Evolutionary conservation across 2,888 invertebrate genomes (phyloP).

Genomic region (Meghimatium bilineatum): DNA sequence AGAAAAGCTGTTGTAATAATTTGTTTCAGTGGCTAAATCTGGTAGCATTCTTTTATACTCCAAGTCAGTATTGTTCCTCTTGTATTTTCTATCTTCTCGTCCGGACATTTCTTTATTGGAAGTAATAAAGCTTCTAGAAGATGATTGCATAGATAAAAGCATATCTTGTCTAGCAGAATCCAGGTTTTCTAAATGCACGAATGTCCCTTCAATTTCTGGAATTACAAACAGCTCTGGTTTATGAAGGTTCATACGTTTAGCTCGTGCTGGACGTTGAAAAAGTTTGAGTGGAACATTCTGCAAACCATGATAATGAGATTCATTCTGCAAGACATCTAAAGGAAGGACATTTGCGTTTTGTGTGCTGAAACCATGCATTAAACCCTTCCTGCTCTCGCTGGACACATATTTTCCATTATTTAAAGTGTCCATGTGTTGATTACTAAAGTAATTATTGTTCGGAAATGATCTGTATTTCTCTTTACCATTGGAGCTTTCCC

Average conservation of each 20-base stretch:
- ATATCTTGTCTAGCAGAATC: background rate
- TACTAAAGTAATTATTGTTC: no score
- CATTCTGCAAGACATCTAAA: background rate
- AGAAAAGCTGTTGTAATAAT: background rate
- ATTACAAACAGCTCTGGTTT: background rate
- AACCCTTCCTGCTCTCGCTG: background rate
- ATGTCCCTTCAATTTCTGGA: background rate
- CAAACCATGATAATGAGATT: no score
- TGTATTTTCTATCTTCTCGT: background rate
- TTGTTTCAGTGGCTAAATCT: background rate
- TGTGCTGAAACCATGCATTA: background rate
- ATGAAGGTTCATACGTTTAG: conserved; percentile 10
- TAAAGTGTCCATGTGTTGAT: background rate
- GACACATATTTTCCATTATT: background rate
- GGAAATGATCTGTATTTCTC: background rate
- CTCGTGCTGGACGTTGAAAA: background rate
- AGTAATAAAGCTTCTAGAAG: background rate
- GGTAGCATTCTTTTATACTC: background rate
- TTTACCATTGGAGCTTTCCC: background rate
- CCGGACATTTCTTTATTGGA: background rate
- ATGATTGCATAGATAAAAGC: background rate
- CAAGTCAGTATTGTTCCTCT: background rate
- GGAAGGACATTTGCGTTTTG: background rate
- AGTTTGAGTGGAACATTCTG: background rate
- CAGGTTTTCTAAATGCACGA: background rate